Evolutionary conservation across 37 sponge, comb jelly and placozoan genomes (phyloP), one percentile per base, ranked within the genome.

Genomic region (Tethya wilhelma): DNA sequence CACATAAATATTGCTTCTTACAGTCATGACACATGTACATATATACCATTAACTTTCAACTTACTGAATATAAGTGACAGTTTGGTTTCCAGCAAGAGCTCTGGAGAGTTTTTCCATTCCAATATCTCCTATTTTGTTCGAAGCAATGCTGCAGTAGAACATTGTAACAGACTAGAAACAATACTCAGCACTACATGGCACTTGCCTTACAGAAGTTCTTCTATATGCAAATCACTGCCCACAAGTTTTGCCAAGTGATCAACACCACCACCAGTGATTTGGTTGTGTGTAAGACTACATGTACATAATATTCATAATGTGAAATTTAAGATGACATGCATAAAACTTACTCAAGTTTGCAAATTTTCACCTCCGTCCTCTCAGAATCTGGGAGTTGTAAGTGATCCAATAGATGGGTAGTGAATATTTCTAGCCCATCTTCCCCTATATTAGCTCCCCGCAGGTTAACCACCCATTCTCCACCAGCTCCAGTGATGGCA

Each of bases 361-460:
- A n/a, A n/a, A n/a, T n/a, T n/a, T n/a, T n/a, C n/a, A n/a, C n/a
- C n/a, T n/a, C n/a, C n/a, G n/a, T n/a, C n/a, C n/a, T n/a, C n/a
- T n/a, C n/a, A n/a, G n/a, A n/a, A n/a, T n/a, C n/a, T n/a, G n/a
- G n/a, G n/a, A n/a, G n/a, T n/a, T n/a, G n/a, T n/a, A n/a, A n/a
- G n/a, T n/a, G n/a, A n/a, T n/a, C n/a, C n/a, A n/a, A n/a, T 29
- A 31, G 38, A 28, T 23, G 8, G 26, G 55, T n/a, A n/a, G n/a
- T 67, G 69, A 79, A 69, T 11, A 69, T 30, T 29, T 69, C 42
- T 59, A 79, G 28, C n/a, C 80, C 80, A 5, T 79, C 80, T 22
- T 19, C 69, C 17, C 80, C 80, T 5, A 79, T 79, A 32, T 79
- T 67, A 70, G 70, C 67, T 0, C 69, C 80, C 56, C 80, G 56